These are phyloP conservation scores for Drosophila navojoa DNA, from an alignment of 1,140 invertebrate species.

Conservation along the genomic window DNA sequence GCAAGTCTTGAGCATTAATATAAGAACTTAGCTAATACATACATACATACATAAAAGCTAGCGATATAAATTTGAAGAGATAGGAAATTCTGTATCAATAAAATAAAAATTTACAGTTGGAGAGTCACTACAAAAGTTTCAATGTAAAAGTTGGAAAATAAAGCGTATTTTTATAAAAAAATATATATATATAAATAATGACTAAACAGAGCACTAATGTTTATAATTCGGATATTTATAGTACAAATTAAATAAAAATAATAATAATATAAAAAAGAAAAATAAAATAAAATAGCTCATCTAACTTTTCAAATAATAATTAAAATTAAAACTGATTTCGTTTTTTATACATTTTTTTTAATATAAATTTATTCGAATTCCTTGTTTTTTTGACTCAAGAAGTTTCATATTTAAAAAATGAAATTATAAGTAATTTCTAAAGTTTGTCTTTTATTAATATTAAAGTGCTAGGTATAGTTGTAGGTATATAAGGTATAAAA, in stretches of 20 bases:
- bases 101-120: background rate
- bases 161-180: background rate
- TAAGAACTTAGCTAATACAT: background rate
- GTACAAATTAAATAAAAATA: background rate
- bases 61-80: no score
- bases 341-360: background rate
- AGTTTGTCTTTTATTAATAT: conserved; percentile 20
- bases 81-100: no score
- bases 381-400: no score
- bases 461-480: conserved; percentile 22
- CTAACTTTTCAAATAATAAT: background rate
- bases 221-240: no score
- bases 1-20: background rate
- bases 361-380: conserved; percentile 6
- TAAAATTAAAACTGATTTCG: background rate
- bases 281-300: background rate
- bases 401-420: conserved; percentile 3
- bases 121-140: background rate
- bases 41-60: background rate
- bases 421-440: background rate
- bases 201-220: background rate
- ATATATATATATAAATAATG: background rate
- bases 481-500: conserved; percentile 19
- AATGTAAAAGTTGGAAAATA: background rate
- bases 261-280: background rate